Evolutionary conservation across 2,797 vertebrate species (phyloP), one percentile per base, ranked within the genome.

Genomic region (Gobionotothen gibberifrons): DNA sequence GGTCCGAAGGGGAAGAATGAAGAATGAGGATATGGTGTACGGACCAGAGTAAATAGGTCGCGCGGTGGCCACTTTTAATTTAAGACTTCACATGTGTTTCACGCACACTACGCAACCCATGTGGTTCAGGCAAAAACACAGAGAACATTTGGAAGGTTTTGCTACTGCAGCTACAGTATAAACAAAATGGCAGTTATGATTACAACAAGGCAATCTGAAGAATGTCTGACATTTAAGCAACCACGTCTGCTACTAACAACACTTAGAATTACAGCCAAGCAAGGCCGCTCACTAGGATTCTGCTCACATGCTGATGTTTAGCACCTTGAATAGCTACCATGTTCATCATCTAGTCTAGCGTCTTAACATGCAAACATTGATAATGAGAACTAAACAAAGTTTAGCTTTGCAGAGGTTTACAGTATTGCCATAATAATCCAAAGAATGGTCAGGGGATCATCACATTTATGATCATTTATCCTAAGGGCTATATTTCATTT

Each of bases 81-180:
- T 69, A 69, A 57, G 39, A 39, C 67, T 63, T 54, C 53, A 78
- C 78, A 85, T 83, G 84, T 87, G 81, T 79, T 86, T 85, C 65
- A 73, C 47, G 58, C 75, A 72, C 51, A 72, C 26, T 17, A 51
- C 63, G 69, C 36, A 29, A 47, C 26, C 10, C 19, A n/a, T 49
- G 51, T 72, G 64, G 59, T 21, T 61, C 42, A n/a, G 48, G 13
- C 52, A 12, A 48, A 52, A 53, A 56, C 26, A 57, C 36, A 21
- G 16, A 69, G 13, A 22, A 60, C 17, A 7, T 60, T 42, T 72
- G 51, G 6, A 65, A 44, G 40, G 29, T 1, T 14, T 29, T 55
- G 76, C 69, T 40, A 39, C 53, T 4, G 70, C 65, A 48, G 52
- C 40, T 57, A 36, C 7, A 36, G 32, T 36, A 17, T 49, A 57